Conservation (phyloP, 2,113 vertebrate species). For the Lepus europaeus region DNA sequence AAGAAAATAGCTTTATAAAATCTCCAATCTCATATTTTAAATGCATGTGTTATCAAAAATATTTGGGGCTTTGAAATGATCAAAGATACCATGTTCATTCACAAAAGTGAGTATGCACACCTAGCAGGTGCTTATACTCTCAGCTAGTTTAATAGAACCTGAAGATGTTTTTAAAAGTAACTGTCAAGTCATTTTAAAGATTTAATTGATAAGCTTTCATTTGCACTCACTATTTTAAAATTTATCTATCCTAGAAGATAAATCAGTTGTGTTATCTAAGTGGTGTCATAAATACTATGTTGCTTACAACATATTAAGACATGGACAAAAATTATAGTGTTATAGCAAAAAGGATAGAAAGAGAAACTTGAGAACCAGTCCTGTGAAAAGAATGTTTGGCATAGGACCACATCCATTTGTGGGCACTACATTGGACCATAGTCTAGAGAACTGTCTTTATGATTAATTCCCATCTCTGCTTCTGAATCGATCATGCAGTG, state of each 20-base stretch:
- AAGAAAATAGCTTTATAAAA: constrained; percentile 48
- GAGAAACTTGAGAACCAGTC: not conserved
- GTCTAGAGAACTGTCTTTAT: constrained; percentile 76
- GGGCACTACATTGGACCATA: constrained; percentile 51
- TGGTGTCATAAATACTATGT: not conserved
- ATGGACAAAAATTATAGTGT: not conserved
- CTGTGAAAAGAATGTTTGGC: constrained; percentile 22
- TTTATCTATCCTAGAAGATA: not conserved
- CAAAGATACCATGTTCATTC: not conserved
- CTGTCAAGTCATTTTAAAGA: not conserved
- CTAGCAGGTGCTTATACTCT: constrained; percentile 22
- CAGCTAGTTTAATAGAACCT: not conserved
- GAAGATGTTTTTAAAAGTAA: not conserved
- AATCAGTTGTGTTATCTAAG: not conserved
- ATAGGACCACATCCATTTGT: constrained; percentile 43
- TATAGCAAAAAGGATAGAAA: constrained; percentile 49
- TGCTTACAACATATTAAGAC: constrained; percentile 32
- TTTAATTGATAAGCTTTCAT: not conserved
- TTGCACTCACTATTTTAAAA: not conserved
- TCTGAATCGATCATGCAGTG: constrained; percentile 77
- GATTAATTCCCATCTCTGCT: constrained; percentile 78
- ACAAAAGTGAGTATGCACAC: not conserved
- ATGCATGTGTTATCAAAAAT: not conserved
- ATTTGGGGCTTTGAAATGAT: not conserved
- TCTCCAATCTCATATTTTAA: not conserved